Percentiles rank a stretch among this genome's conserved stretches.
These are phyloP conservation scores for Rhyacophila brunnea DNA, from an alignment of 1,140 invertebrate species.

Conservation along the genomic window DNA sequence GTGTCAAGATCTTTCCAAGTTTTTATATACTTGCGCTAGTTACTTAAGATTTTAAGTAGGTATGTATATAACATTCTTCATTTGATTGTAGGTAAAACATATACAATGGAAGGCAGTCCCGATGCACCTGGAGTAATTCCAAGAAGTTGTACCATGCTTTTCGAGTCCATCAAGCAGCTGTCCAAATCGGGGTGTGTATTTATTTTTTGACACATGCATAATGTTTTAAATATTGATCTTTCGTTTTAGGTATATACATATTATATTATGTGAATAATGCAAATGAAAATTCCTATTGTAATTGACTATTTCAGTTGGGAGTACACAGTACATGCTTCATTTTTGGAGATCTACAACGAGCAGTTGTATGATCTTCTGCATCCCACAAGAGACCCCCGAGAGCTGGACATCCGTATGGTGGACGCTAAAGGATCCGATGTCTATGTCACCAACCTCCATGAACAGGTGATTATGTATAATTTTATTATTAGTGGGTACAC, in stretches of 20 bases:
- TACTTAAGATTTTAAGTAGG: no score
- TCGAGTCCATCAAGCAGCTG: constrained; percentile 59
- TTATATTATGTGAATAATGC: no score
- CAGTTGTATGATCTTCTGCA: constrained; percentile 69
- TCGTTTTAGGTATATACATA: no score
- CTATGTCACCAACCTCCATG: constrained; percentile 63
- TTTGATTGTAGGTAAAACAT: constrained; percentile 62
- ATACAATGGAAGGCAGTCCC: constrained; percentile 53
- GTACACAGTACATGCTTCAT: constrained; percentile 72
- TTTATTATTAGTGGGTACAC: no score
- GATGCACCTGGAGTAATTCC: constrained; percentile 68
- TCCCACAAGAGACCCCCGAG: constrained; percentile 43
- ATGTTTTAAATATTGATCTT: no score
- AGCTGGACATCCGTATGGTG: constrained; percentile 60
- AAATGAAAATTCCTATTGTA: no score
- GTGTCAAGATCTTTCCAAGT: no score
- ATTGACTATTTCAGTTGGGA: constrained; percentile 65
- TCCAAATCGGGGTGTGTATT: constrained; percentile 25
- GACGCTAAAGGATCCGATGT: constrained; percentile 59
- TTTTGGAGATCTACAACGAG: constrained; percentile 82
- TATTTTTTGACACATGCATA: no score
- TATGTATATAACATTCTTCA: neutral
- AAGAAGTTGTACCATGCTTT: constrained; percentile 67
- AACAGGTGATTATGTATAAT: constrained; percentile 48
- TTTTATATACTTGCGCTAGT: no score